Evolutionary conservation across 1,140 invertebrate species (phyloP).

Genomic region (Physella acuta): DNA sequence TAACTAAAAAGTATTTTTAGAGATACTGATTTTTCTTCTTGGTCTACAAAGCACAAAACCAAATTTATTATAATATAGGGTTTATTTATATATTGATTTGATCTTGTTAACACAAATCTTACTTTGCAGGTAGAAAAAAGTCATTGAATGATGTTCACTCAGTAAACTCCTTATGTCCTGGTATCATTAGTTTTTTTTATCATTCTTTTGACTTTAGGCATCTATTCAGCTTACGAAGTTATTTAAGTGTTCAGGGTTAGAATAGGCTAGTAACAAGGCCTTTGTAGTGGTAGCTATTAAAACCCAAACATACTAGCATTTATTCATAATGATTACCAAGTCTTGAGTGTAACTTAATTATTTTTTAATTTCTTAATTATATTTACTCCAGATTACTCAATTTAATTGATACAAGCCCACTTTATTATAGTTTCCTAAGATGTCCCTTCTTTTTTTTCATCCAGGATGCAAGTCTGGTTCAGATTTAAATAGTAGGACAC

Average conservation of each 20-base stretch:
- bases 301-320: too few species aligned
- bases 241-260: too few species aligned
- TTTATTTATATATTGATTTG: neutral
- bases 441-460: neutral
- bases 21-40: neutral
- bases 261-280: too few species aligned
- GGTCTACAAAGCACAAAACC: neutral
- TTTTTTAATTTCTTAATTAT: neutral
- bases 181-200: too few species aligned
- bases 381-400: neutral
- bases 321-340: neutral
- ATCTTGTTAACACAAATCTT: neutral
- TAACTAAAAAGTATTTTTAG: too few species aligned
- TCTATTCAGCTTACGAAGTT: too few species aligned
- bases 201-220: too few species aligned
- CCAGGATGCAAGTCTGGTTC: constrained; percentile 10
- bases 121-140: neutral
- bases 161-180: neutral
- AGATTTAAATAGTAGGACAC: constrained; percentile 45
- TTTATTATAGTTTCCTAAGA: neutral
- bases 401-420: neutral
- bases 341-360: neutral
- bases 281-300: too few species aligned
- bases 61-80: neutral
- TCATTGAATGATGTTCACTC: neutral